Base-by-base conservation (phyloP, 2,113 vertebrate genomes). In the Melanerpes formicivorus region DNA sequence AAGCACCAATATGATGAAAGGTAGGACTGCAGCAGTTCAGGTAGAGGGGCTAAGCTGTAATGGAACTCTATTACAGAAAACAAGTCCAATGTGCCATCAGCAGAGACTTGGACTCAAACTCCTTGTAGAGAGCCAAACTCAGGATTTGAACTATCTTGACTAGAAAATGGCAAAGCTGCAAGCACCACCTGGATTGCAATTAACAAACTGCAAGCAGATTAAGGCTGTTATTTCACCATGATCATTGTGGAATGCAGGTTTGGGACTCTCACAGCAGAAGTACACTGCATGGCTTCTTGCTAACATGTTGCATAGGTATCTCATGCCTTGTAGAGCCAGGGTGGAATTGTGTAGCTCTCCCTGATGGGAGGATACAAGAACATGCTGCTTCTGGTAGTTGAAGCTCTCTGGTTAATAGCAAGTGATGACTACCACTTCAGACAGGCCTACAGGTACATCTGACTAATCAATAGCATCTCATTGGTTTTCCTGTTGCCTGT, bases 311-410 rank as follows among this genome's bases (percentile, higher is more conserved):
- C 5, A 9, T 30, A 26, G 23, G 12, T 79, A 26, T 18, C 13
- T 76, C 8, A 3, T 32, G 11, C 4, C 15, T 84, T 1, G 1
- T 42, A 40, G 48, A 52, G 9, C 15, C 9, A 8, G 30, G 23
- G 17, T 54, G 46, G 42, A 63, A 32, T 40, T 34, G 1, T 1
- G 0, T 46, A 23, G 29, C 2, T 73, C 18, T 7, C 3, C 42
- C 10, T 67, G 79, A 60, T 60, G 10, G 72, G 15, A n/a, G 12
- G 12, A 30, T 32, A n/a, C 3, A 42, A n/a, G 25, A 73, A 13
- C 1, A 1, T 46, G 14, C 26, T 76, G 23, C 32, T 6, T 80
- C 32, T 23, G 4, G 27, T 50, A 54, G 29, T 55, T 21, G 37
- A 7, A 63, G 60, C 25, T 34, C 6, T 18, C 16, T 52, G 60